Base-by-base conservation (phyloP, 2,888 invertebrate genomes). In the Chrysodeixis includens region DNA sequence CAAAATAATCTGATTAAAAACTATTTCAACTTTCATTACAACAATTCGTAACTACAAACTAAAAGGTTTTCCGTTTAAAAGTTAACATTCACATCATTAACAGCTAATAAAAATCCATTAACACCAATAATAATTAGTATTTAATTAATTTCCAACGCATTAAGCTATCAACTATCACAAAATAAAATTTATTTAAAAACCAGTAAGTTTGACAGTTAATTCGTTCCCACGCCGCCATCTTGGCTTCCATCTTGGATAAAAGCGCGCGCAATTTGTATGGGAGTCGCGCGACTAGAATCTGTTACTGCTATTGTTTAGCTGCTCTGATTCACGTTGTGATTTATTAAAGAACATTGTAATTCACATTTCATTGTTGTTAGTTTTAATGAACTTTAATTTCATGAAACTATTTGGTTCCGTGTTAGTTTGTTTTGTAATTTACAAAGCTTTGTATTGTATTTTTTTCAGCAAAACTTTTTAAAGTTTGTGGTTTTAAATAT, bases 231-330 rank as follows among this genome's bases (percentile, higher is more conserved):
- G 83, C 69, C 58, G 66, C 76, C 82, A 83, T 83, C 76, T 86
- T 69, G 62, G 62, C 80, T 58, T 71, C 79, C 84, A 84, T 85
- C 78, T 88, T 73, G 67, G 62, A 76, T 83, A 76, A 81, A 84
- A 84, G 83, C 82, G 83, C 81, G 82, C 84, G 82, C 78, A 81
- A 88, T 89, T 86, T 85, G 83, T 84, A 86, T 88, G 89, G 82
- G 89, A 90, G 88, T 88, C 80, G 81, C 88, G 86, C 88, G 84
- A 85, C 83, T 78, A 72, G 78, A 83, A 84, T 86, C 83, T 84
- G 79, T 88, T 84, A 40, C 14, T 58, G 66, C 69, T 84, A 90
- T 90, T 90, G 88, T 91, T 88, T 58, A 70, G 73, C 64, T 82
- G 88, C 70, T 81, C 88, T 60, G 84, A 83, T 89, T 90, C 81